A percentile compares a stretch with the other conserved stretches of the same genome.
Evolutionary conservation across 2,113 vertebrate genomes (phyloP).

Genomic region (Arothron firmamentum): DNA sequence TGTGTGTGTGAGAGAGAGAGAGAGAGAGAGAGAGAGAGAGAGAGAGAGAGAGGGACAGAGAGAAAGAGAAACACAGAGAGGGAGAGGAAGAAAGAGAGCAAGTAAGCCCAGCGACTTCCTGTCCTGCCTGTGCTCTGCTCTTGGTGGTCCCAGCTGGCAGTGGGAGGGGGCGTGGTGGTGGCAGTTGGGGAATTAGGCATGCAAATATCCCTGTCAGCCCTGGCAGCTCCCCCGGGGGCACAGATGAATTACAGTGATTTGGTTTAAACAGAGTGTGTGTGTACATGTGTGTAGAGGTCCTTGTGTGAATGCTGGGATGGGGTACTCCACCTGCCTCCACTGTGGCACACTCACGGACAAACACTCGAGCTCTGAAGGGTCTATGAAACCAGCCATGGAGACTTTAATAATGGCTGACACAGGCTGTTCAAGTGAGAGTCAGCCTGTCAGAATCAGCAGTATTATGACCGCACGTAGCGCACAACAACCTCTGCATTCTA

Average conservation of each 20-base stretch:
- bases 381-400: conserved; percentile 15
- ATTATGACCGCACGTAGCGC: conserved; percentile 14
- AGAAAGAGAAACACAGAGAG: too few species aligned
- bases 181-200: conserved; percentile 63
- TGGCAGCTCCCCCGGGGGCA: conserved; percentile 50
- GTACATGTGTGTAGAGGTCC: conserved; percentile 13
- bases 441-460: conserved; percentile 33
- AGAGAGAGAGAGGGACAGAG: background rate
- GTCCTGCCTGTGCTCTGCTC: conserved; percentile 39
- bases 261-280: conserved; percentile 39
- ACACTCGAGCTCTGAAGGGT: conserved; percentile 32
- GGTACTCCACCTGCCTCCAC: conserved; percentile 47
- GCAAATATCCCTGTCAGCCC: conserved; percentile 68
- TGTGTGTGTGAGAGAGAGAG: conserved; percentile 12
- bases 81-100: background rate
- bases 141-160: conserved; percentile 63
- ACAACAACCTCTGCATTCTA: conserved; percentile 36
- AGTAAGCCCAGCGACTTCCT: conserved; percentile 46
- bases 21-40: too few species aligned
- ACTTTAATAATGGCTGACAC: conserved; percentile 42
- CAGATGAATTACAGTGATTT: conserved; percentile 65
- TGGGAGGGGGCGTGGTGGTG: conserved; percentile 1
- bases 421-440: conserved; percentile 41
- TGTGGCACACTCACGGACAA: conserved; percentile 13
- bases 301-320: conserved; percentile 8